Evolutionary conservation across 1,140 invertebrate genomes (phyloP), one percentile per base, ranked within the genome.

Genomic region (Drosophila gunungcola): DNA sequence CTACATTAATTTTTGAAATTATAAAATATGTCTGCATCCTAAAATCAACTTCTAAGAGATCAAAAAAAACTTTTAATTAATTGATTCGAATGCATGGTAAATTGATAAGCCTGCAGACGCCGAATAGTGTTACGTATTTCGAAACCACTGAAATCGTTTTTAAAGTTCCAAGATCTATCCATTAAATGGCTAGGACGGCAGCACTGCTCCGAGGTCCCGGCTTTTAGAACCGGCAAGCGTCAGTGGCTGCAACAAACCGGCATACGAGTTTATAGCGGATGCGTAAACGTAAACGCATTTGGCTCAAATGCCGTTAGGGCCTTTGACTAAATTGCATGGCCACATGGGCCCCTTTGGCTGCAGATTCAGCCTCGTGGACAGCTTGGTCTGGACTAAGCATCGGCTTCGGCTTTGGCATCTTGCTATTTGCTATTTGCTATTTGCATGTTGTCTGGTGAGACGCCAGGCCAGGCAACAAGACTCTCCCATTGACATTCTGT

Each of bases 241-340:
- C 13, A 12, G 46, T 34, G 58, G 25, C 55, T 38, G 62, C 72
- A 60, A 65, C 79, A 81, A 81, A 64, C 78, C 82, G 82, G 83
- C 79, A 88, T 86, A 88, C 83, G 77, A 86, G 83, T 88, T 90
- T 90, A 91, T 91, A 89, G 89, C 89, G 89, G 89, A 91, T 91
- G 89, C 89, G 89, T 91, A 91, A 91, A 91, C 89, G 89, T 91
- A 91, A 91, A 91, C 89, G 89, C 89, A 91, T 91, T 91, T 91
- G 81, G 89, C 84, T 81, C 82, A 89, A 85, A 78, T 91, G 89
- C 89, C 89, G 89, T 91, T 91, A 91, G 89, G 89, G 89, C 81
- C 80, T 79, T 76, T 91, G 83, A 86, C 83, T 86, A 88, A 91
- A 89, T 88, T 88, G 78, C 83, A 73, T 85, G 79, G 70, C 77